Conservation (phyloP, 2,888 invertebrate species). For the Phaedon cochleariae region DNA sequence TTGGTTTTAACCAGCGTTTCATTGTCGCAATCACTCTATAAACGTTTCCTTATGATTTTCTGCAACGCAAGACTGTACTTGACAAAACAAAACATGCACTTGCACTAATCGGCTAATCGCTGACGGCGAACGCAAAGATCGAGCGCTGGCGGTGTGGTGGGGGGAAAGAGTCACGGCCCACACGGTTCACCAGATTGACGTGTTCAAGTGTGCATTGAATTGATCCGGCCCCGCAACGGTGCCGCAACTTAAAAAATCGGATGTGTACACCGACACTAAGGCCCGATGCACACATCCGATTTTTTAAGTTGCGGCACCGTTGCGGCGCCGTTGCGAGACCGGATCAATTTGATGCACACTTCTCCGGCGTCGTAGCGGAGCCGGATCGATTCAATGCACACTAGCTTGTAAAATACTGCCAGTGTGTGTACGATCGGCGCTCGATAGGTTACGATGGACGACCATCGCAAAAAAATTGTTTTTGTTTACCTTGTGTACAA, state of each 20-base stretch:
- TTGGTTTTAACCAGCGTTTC: constrained; percentile 5
- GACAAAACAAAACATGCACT: too few relatives aligned
- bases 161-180: too few relatives aligned
- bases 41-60: too few relatives aligned
- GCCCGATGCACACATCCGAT: constrained; percentile 16
- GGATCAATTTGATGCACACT: constrained; percentile 10
- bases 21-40: not conserved
- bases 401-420: constrained; percentile 6
- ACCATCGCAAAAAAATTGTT: constrained; percentile 21
- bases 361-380: not conserved
- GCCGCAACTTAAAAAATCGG: too few relatives aligned
- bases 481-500: constrained; percentile 27
- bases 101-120: too few relatives aligned
- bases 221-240: too few relatives aligned
- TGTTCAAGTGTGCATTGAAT: too few relatives aligned
- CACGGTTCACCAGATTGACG: too few relatives aligned
- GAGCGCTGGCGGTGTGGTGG: too few relatives aligned
- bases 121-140: too few relatives aligned
- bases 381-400: constrained; percentile 10
- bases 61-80: too few relatives aligned
- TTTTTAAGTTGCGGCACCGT: constrained; percentile 14
- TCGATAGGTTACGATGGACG: constrained; percentile 17
- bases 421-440: constrained; percentile 8
- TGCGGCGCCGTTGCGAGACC: constrained; percentile 14
- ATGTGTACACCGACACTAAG: not conserved